Percentiles rank a stretch among this genome's conserved stretches.
phyloP scores from a whole-genome alignment of 1,140 invertebrate species.

The Sminthurinus signatus region DNA sequence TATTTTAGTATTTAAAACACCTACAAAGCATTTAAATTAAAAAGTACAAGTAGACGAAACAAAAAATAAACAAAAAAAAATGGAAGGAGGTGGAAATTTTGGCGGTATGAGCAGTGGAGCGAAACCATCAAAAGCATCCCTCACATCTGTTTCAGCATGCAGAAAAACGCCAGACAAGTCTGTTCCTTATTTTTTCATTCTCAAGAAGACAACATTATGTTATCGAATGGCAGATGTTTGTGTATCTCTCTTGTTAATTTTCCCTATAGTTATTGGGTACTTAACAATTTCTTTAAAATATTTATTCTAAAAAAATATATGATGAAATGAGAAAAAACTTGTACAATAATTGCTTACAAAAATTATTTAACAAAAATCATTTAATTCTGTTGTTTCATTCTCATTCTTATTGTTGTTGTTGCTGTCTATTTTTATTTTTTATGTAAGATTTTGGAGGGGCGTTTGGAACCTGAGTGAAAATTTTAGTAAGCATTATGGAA shows the following conservation, averaged over 20 bases:
- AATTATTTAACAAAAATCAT: no score
- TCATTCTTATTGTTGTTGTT: background rate
- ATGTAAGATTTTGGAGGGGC: slow-evolving; percentile 46
- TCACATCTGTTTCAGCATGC: background rate
- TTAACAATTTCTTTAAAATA: no score
- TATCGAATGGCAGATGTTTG: slow-evolving; percentile 29
- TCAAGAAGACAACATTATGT: slow-evolving; percentile 15
- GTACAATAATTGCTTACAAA: no score
- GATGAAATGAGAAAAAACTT: no score
- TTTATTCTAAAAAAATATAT: no score
- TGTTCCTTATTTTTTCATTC: background rate
- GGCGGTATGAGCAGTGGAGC: no score
- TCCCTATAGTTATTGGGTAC: slow-evolving; percentile 31
- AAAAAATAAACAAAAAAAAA: no score
- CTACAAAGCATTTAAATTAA: no score
- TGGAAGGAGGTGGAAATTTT: no score
- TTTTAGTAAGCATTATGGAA: slow-evolving; percentile 34
- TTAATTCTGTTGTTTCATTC: no score
- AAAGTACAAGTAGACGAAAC: no score
- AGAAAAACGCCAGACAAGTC: background rate
- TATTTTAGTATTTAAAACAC: no score
- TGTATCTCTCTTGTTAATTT: slow-evolving; percentile 20
- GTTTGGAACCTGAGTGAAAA: slow-evolving; percentile 44
- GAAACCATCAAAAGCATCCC: slow-evolving; percentile 11
- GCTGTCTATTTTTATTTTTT: slow-evolving; percentile 1